These are phyloP conservation scores for Cynoglossus semilaevis DNA, from an alignment of 2,113 vertebrate species.

Conservation along the genomic window DNA sequence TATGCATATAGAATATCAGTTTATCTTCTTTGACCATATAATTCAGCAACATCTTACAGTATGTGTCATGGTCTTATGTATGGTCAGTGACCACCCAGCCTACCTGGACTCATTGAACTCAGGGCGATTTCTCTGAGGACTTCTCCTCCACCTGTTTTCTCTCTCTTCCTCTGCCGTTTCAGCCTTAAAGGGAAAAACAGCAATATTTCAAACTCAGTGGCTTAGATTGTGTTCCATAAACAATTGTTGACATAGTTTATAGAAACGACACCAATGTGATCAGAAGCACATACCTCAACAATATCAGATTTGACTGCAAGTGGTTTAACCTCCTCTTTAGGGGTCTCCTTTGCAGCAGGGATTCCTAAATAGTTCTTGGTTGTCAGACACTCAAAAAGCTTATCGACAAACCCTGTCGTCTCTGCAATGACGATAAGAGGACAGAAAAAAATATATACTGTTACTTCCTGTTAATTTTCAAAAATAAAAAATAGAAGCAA, in stretches of 20 bases:
- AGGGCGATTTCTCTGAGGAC: slow-evolving; percentile 86
- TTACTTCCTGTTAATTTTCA: no score
- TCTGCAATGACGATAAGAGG: slow-evolving; percentile 76
- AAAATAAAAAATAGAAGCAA: no score
- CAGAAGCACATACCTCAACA: slow-evolving; percentile 75
- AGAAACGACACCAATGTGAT: no score
- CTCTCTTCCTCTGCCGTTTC: slow-evolving; percentile 87
- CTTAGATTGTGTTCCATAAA: not conserved
- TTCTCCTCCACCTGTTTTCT: slow-evolving; percentile 90
- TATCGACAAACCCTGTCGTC: slow-evolving; percentile 96
- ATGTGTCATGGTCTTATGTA: no score
- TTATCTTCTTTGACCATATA: no score
- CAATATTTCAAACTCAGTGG: not conserved
- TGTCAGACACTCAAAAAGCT: slow-evolving; percentile 94
- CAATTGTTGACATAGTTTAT: not conserved
- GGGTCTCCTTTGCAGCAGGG: slow-evolving; percentile 79
- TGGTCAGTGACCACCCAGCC: slow-evolving; percentile 18
- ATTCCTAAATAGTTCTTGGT: slow-evolving; percentile 89
- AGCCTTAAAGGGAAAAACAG: slow-evolving; percentile 62
- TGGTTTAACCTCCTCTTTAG: slow-evolving; percentile 84
- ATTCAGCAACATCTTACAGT: no score
- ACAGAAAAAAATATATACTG: no score
- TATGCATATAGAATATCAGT: no score
- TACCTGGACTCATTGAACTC: slow-evolving; percentile 92
- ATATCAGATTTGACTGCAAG: slow-evolving; percentile 81